Base-by-base conservation (phyloP, 2,888 invertebrate species). In the Amphiduros pacificus region DNA sequence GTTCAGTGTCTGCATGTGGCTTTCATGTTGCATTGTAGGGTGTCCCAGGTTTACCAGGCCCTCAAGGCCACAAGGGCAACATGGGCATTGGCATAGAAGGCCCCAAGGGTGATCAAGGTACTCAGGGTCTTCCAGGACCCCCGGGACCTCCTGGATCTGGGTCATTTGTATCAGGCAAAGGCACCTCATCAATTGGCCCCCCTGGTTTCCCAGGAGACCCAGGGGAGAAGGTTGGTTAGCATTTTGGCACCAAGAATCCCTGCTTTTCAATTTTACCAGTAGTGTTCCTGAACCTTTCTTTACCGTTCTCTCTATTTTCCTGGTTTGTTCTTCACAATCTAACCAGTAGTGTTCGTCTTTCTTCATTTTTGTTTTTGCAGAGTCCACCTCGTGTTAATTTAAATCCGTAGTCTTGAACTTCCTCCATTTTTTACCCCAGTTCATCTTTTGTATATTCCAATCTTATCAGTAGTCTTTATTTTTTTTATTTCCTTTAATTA, bases 21-120 rank as follows among this genome's bases (percentile, higher is more conserved):
- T n/a, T n/a, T n/a, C n/a, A n/a, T n/a, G n/a, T n/a, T n/a, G n/a
- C n/a, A 28, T 58, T 53, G 22, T 58, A 57, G 52, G 58, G 58
- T 26, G n/a, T 26, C 20, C 32, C 22, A 27, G 59, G 66, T 28
- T n/a, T 26, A 14, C 52, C 36, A 20, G 67, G 67, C 27, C 56
- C 41, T 24, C 89, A 65, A 24, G 79, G 79, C 51, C 68, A 71
- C n/a, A 76, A 74, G 59, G 79, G 79, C 51, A 71, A 72, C 64
- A 74, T 68, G 67, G 78, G 78, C 32, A 66, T 76, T 36, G 60
- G 55, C 20, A 49, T 56, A 28, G 53, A 65, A 58, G 73, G 74
- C 52, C 66, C 68, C 6, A 65, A 68, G 58, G 74, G 74, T 28
- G 55, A 64, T 3, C 40, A 40, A 27, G 61, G 63, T 24, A 14